These are phyloP conservation scores for Antitype chi DNA, from an alignment of 2,888 invertebrate species.

Conservation along the genomic window DNA sequence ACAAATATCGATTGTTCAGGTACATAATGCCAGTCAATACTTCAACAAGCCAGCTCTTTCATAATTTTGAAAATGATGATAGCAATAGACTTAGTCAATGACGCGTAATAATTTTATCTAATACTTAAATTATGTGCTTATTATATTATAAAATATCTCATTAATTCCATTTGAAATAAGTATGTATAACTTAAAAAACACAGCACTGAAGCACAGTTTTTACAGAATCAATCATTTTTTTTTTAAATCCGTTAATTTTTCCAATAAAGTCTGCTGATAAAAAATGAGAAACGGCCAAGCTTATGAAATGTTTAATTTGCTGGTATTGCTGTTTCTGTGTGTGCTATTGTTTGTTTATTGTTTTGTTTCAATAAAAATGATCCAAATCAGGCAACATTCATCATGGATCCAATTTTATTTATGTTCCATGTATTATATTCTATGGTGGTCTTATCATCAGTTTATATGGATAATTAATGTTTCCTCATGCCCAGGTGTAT, in stretches of 20 bases:
- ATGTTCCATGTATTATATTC: background rate
- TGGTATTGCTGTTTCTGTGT: background rate
- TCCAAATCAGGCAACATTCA: background rate
- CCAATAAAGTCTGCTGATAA: background rate
- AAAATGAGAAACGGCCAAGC: background rate
- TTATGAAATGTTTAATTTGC: background rate
- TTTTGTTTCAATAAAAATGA: background rate
- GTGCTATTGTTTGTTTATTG: background rate
- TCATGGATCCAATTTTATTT: background rate
- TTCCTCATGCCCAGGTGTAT: constrained; percentile 88
- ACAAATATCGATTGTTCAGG: constrained; percentile 33
- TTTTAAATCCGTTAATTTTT: background rate
- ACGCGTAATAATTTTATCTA: too few species aligned
- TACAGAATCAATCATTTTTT: too few species aligned
- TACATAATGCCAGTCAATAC: background rate
- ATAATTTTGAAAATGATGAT: background rate
- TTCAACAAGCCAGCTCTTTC: constrained; percentile 4
- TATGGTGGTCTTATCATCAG: background rate
- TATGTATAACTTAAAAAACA: background rate
- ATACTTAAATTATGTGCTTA: fast-evolving
- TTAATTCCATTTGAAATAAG: background rate
- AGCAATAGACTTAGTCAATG: background rate
- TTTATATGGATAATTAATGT: background rate
- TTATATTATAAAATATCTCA: background rate
- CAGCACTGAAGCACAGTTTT: background rate